Evolutionary conservation across 2,113 vertebrate genomes (phyloP), one percentile per base, ranked within the genome.

Genomic region (Clinocottus analis): DNA sequence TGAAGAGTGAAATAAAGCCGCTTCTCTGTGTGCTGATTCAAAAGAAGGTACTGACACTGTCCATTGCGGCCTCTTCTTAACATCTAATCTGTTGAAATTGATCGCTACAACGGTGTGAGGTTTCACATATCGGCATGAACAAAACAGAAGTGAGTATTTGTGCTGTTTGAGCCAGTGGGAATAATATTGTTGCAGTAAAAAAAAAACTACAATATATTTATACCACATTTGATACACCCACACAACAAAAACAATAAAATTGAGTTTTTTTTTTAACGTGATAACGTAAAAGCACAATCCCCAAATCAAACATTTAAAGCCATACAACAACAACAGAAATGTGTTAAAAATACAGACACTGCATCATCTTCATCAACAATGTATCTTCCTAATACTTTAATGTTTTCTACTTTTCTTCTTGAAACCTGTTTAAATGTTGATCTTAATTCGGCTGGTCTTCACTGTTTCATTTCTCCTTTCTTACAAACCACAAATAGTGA

Each of bases 381-480:
- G 71, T 77, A 51, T 82, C 66, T 75, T 65, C 60, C 72, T 33
- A 0, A 17, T 27, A 47, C 25, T 33, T 33, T 7, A 5, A 11
- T 49, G 31, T 66, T 72, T 27, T 2, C 8, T 55, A 55, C 69
- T 75, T 84, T 73, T 77, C 69, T 72, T 84, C 75, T 79, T 77
- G 37, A 68, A 79, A 65, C 64, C 53, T 14, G 27, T 64, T 23
- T 8, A 85, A 85, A 82, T 39, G 79, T 66, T 75, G 17, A 33
- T 53, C 74, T 81, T 65, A 70, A 55, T 86, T 89, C 31, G 89
- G 87, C 84, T 47, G 70, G 78, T 63, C 83, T 87, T 67, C 51
- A 74, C 69, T 82, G 85, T 94, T 93, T 94, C 92, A 89, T 92
- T 94, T 94, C 93, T 90, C 82, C 83, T 91, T 94, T 93, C 77